phyloP scores from a whole-genome alignment of 2,888 invertebrate genomes.

The Cancer borealis region DNA sequence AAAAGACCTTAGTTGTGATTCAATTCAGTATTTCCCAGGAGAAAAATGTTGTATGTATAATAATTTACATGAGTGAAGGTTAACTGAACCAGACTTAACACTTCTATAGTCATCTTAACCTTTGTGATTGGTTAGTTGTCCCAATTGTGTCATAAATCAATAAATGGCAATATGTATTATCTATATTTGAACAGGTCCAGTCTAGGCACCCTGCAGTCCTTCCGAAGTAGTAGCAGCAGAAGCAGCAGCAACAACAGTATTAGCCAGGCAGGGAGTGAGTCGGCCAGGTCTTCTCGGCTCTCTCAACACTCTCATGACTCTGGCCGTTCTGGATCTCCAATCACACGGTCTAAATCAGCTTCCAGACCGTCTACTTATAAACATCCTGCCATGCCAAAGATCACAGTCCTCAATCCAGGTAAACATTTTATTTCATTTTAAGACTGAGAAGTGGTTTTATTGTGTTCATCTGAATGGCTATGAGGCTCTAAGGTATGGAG shows the following conservation, averaged over 20 bases:
- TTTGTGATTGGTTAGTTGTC: not conserved
- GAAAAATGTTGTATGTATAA: no score
- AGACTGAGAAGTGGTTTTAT: not conserved
- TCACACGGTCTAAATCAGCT: not conserved
- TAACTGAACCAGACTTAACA: no score
- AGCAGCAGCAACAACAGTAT: conserved; percentile 32
- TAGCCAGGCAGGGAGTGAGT: conserved; percentile 49
- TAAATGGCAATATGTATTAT: not conserved
- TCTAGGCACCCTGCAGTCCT: conserved; percentile 67
- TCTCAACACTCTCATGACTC: conserved; percentile 66
- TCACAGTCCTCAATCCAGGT: conserved; percentile 52
- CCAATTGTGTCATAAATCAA: not conserved
- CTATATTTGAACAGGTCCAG: conserved; percentile 49
- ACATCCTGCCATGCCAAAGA: conserved; percentile 21
- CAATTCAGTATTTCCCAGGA: no score
- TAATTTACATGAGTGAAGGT: no score
- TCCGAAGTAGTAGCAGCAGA: conserved; percentile 53
- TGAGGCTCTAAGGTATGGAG: no score
- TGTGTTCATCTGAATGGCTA: not conserved
- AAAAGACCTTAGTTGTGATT: no score
- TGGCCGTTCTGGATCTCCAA: conserved; percentile 64
- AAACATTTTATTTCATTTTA: not conserved
- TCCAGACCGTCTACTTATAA: not conserved
- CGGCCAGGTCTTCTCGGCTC: conserved; percentile 51
- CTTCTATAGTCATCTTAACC: no score